Conservation (phyloP, 2,888 invertebrate species). For the Drosophila yooni region DNA sequence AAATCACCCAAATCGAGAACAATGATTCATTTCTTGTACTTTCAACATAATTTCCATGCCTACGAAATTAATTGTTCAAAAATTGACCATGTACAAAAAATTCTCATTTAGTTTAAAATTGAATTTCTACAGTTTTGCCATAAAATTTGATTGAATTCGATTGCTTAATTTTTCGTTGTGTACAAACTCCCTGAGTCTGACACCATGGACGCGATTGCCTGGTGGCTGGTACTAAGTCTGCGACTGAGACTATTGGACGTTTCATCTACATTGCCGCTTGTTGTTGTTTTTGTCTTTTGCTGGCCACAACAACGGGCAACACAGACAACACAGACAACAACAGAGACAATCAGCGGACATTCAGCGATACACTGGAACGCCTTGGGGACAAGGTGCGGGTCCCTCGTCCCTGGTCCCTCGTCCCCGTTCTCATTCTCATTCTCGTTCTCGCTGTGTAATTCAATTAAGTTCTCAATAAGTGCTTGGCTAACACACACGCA, state of each 20-base stretch:
- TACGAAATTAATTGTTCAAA: not conserved
- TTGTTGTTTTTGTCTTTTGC: constrained; percentile 53
- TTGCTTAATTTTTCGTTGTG: not conserved
- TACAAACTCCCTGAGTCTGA: constrained; percentile 12
- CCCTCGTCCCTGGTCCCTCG: constrained; percentile 20
- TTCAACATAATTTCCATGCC: not conserved
- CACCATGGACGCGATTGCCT: constrained; percentile 27
- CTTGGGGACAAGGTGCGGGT: constrained; percentile 67
- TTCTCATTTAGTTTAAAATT: not conserved
- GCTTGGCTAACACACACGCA: constrained; percentile 59
- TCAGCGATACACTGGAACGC: constrained; percentile 45
- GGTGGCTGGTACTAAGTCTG: constrained; percentile 32
- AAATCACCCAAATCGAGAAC: not conserved
- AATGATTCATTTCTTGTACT: not conserved
- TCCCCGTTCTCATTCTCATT: not conserved
- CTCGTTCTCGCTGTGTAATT: constrained; percentile 60
- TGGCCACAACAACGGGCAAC: constrained; percentile 51
- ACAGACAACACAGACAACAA: constrained; percentile 22
- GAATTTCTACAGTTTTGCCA: not conserved
- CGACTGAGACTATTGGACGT: constrained; percentile 25
- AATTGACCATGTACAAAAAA: too few relatives aligned
- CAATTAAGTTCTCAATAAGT: constrained; percentile 78
- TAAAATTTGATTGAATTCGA: not conserved
- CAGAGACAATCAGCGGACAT: constrained; percentile 35
- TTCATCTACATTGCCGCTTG: constrained; percentile 56